phyloP scores from a whole-genome alignment of 2,888 invertebrate species.

The Helicoverpa assulta region DNA sequence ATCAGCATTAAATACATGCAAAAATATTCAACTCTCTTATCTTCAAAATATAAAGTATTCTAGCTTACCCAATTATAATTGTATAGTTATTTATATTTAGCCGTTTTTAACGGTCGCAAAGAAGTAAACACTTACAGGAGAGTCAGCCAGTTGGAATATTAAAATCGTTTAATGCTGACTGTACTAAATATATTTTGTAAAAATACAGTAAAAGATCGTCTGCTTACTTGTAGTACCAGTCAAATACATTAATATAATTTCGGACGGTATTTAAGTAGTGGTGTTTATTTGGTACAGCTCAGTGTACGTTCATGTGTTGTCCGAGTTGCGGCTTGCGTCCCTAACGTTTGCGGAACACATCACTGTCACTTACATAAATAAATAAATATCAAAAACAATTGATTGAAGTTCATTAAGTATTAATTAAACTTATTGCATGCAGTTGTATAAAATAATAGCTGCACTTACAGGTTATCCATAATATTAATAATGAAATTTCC shows the following conservation, averaged over 20 bases:
- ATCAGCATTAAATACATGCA: slow-evolving; percentile 53
- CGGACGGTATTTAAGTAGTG: slow-evolving; percentile 59
- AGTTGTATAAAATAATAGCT: neutral
- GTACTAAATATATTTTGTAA: slow-evolving; percentile 28
- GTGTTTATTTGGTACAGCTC: slow-evolving; percentile 26
- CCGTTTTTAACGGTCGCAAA: slow-evolving; percentile 49
- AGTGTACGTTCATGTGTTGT: slow-evolving; percentile 11
- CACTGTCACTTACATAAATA: slow-evolving; percentile 5
- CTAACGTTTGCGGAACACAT: slow-evolving; percentile 17
- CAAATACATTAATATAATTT: slow-evolving; percentile 49
- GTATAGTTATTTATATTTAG: slow-evolving; percentile 36
- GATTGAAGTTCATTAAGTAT: slow-evolving; percentile 11
- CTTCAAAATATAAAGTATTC: slow-evolving; percentile 46
- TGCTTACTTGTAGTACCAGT: slow-evolving; percentile 38
- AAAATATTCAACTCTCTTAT: slow-evolving; percentile 57
- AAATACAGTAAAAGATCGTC: slow-evolving; percentile 25
- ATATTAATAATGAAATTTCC: too few relatives aligned
- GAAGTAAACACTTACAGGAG: slow-evolving; percentile 33
- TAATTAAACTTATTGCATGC: neutral
- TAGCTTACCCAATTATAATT: slow-evolving; percentile 40
- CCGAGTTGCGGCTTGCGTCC: neutral
- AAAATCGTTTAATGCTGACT: slow-evolving; percentile 50
- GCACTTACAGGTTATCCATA: neutral
- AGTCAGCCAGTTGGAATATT: slow-evolving; percentile 43
- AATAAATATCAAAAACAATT: slow-evolving; percentile 9